Evolutionary conservation across 2,113 vertebrate genomes (phyloP), one percentile per base, ranked within the genome.

Genomic region (Plestiodon gilberti): DNA sequence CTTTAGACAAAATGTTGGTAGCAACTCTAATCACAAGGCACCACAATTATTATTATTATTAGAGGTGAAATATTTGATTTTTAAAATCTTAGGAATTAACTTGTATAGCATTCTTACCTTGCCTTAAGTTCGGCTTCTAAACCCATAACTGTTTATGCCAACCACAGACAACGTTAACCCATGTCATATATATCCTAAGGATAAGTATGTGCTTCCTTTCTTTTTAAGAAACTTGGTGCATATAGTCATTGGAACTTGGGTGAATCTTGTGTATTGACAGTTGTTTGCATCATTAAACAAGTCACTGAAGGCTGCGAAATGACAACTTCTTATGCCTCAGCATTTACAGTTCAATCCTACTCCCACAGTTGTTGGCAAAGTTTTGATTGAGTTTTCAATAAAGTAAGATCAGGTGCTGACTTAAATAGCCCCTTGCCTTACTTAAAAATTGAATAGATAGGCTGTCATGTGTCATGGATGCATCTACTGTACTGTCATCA

Each of bases 201-300:
- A 76, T 84, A 79, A 86, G 1, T 25, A 69, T 79, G 82, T 81
- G 76, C 85, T 71, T 86, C 82, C 70, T 64, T 7, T 20, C 25
- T 80, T 83, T 20, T 38, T 80, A 89, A 81, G 62, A 81, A 64
- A 89, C 80, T 88, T 90, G 48, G 67, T 57, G 33, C n/a, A 67
- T 57, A 71, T 84, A 78, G 14, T 9, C 33, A 81, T 70, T 91
- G 20, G 84, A 90, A 87, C n/a, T 77, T 64, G 69, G 78, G 40
- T 93, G 88, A 89, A 87, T 89, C 83, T 69, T 86, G 17, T 43
- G 11, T 79, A 64, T 85, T 89, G 23, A 22, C 65, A 75, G 59
- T 83, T 85, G 55, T 86, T 81, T 43, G 55, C 7, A n/a, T 2
- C 38, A 82, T 78, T 87, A 86, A 87, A 38, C 78, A 67, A 84